phyloP scores from a whole-genome alignment of 2,797 vertebrate species.

The Lophius americanus region DNA sequence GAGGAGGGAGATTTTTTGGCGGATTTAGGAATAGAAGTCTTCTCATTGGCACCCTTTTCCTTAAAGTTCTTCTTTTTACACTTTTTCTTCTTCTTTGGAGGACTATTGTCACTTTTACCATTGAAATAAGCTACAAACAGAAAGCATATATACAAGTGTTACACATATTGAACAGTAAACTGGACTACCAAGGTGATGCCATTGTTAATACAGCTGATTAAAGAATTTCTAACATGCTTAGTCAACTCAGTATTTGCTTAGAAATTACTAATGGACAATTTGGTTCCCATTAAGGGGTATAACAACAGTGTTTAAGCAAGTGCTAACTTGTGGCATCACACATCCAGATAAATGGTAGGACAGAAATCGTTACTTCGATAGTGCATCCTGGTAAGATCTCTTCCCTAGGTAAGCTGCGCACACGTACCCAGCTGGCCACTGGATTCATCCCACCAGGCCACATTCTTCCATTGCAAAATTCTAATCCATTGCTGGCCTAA shows the following conservation, averaged over 20 bases:
- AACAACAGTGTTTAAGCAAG: too few relatives aligned
- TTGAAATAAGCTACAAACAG: slow-evolving; percentile 73
- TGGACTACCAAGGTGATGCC: neutral
- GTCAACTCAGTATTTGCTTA: neutral
- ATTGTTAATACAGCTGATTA: neutral
- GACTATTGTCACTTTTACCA: slow-evolving; percentile 59
- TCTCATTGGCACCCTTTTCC: slow-evolving; percentile 47
- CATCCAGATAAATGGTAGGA: too few relatives aligned
- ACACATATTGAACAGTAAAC: neutral
- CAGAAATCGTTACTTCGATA: too few relatives aligned
- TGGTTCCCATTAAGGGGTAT: too few relatives aligned
- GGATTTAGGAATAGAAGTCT: slow-evolving; percentile 48
- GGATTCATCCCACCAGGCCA: too few relatives aligned
- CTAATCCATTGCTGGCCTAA: too few relatives aligned
- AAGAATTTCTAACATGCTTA: neutral
- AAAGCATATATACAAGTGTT: neutral
- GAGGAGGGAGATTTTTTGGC: slow-evolving; percentile 37
- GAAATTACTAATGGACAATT: too few relatives aligned
- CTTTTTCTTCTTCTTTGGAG: slow-evolving; percentile 81
- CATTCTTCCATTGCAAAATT: too few relatives aligned
- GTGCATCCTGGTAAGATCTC: too few relatives aligned
- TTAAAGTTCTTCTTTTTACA: slow-evolving; percentile 77
- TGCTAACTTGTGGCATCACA: too few relatives aligned
- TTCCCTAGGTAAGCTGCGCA: too few relatives aligned
- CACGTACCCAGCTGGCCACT: too few relatives aligned